Conservation (phyloP, 1,140 invertebrate species). For the Coptotermes formosanus region DNA sequence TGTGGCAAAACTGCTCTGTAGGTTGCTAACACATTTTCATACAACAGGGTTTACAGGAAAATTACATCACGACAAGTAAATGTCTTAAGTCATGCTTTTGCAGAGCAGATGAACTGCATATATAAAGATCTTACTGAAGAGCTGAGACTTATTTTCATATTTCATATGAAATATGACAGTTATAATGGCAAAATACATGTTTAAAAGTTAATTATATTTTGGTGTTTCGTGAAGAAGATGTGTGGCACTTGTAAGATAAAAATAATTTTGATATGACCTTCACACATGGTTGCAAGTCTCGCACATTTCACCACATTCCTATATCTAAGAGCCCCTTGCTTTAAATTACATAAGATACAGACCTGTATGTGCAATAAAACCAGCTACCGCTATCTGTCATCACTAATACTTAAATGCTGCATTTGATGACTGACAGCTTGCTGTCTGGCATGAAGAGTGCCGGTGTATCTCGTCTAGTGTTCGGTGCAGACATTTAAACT, state of each 20-base stretch:
- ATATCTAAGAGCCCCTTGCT: too few species aligned
- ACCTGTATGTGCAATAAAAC: too few species aligned
- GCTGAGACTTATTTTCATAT: neutral
- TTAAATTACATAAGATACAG: too few species aligned
- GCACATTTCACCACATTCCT: neutral
- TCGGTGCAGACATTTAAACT: neutral
- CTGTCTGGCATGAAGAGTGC: too few species aligned
- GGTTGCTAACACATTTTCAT: neutral
- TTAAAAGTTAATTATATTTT: neutral
- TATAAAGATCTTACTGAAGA: neutral
- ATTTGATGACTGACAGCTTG: too few species aligned
- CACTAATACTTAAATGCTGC: too few species aligned
- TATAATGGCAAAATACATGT: neutral
- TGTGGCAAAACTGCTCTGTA: neutral
- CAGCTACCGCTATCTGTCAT: too few species aligned
- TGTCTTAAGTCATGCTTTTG: neutral
- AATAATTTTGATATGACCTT: too few species aligned
- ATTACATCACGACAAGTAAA: neutral
- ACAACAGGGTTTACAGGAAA: neutral
- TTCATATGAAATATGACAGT: neutral
- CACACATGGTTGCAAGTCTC: too few species aligned
- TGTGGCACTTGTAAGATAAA: neutral
- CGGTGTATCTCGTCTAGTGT: neutral
- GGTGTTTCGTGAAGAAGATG: neutral
- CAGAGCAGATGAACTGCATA: neutral